phyloP scores from a whole-genome alignment of 2,113 vertebrate species.

The Lophura nycthemera region DNA sequence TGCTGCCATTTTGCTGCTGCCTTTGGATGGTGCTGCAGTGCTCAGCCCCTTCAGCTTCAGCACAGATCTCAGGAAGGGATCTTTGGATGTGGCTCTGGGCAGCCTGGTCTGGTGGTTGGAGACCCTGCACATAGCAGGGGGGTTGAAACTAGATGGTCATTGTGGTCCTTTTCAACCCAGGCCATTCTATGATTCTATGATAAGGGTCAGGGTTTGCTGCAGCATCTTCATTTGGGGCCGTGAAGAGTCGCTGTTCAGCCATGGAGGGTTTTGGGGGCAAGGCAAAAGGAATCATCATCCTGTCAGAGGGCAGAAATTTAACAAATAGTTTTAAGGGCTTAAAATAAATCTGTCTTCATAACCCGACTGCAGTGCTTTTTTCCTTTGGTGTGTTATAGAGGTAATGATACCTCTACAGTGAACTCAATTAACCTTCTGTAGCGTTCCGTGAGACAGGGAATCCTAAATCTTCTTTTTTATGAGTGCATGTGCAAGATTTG shows the following conservation, averaged over 20 bases:
- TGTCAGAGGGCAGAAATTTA: slow-evolving; percentile 12
- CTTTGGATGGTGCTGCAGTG: background rate
- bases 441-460: slow-evolving; percentile 1
- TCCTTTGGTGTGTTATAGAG: slow-evolving; percentile 12
- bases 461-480: slow-evolving; percentile 61
- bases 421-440: slow-evolving; percentile 68
- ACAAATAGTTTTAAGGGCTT: slow-evolving; percentile 6
- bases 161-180: too few species aligned
- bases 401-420: slow-evolving; percentile 53
- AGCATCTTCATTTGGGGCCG: background rate
- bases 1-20: background rate
- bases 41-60: background rate
- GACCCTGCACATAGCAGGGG: too few species aligned
- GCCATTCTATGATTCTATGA: too few species aligned
- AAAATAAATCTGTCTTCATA: slow-evolving; percentile 50
- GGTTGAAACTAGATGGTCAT: too few species aligned
- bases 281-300: background rate
- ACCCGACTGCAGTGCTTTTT: slow-evolving; percentile 9
- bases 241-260: background rate
- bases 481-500: slow-evolving; percentile 2
- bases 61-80: background rate
- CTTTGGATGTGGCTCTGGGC: too few species aligned
- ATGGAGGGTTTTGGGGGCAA: background rate
- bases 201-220: background rate
- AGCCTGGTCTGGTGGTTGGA: too few species aligned